Percentiles rank a stretch among this genome's conserved stretches.
Conservation (phyloP, 2,888 invertebrate genomes). For the Micoletzkya japonica region DNA sequence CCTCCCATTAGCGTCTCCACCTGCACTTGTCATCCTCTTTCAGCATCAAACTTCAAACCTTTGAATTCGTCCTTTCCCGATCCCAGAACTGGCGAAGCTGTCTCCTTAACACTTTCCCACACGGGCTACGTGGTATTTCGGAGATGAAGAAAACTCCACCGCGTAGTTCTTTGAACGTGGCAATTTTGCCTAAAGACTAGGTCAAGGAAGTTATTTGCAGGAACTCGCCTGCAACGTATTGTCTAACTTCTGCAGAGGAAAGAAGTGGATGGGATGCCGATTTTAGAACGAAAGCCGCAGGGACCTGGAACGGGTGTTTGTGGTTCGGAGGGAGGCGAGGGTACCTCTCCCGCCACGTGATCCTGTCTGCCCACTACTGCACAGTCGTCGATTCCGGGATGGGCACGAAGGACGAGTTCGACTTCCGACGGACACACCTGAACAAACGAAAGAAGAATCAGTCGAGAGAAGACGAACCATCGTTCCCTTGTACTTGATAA, state of each 20-base stretch:
- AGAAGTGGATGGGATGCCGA: conserved; percentile 44
- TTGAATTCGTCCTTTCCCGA: conserved; percentile 49
- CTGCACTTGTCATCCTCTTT: too few relatives aligned
- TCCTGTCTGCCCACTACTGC: conserved; percentile 60
- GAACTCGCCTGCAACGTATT: conserved; percentile 50
- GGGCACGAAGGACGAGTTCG: conserved; percentile 50
- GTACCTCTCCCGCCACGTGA: conserved; percentile 54
- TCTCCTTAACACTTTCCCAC: conserved; percentile 51
- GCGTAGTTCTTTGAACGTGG: conserved; percentile 58
- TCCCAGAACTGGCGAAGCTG: conserved; percentile 57
- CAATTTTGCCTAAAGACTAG: conserved; percentile 51
- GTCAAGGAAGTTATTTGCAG: not conserved
- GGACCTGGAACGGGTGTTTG: conserved; percentile 36
- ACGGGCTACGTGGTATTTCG: conserved; percentile 57
- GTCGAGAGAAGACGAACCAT: conserved; percentile 37
- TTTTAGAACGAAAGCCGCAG: conserved; percentile 59
- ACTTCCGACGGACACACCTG: conserved; percentile 60
- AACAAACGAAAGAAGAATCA: not conserved
- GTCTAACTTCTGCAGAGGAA: conserved; percentile 55
- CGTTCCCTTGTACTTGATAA: conserved; percentile 70
- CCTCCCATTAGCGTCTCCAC: too few relatives aligned
- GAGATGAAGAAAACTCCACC: conserved; percentile 61
- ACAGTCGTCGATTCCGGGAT: conserved; percentile 60
- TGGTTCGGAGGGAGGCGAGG: too few relatives aligned
- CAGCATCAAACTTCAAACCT: conserved; percentile 31